Evolutionary conservation across 2,888 invertebrate species (phyloP).

Genomic region (Eupithecia dodoneata): DNA sequence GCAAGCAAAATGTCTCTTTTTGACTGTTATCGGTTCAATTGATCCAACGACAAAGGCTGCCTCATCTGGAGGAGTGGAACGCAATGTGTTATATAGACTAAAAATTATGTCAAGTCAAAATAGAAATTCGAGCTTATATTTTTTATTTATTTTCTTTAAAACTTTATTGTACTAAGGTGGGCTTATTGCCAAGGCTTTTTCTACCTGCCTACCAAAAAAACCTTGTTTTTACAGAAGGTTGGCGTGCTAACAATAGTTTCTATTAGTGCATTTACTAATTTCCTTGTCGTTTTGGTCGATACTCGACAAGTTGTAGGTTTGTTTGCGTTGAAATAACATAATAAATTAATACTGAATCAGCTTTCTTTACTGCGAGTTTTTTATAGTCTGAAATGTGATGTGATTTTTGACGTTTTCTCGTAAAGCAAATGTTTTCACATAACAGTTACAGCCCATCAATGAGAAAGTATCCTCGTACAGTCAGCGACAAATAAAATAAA

Average conservation of each 20-base stretch:
- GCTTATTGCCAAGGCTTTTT: no score
- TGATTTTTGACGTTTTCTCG: slow-evolving; percentile 13
- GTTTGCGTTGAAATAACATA: neutral
- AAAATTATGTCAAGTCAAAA: neutral
- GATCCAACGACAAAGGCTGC: no score
- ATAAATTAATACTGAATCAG: slow-evolving; percentile 2
- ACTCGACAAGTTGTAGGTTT: neutral
- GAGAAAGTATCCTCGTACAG: neutral
- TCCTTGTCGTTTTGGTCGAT: neutral
- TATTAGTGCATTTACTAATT: neutral
- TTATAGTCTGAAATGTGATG: slow-evolving; percentile 6
- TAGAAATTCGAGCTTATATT: neutral
- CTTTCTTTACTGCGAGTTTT: neutral
- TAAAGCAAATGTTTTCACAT: slow-evolving; percentile 14
- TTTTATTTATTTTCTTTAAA: no score
- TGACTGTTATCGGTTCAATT: neutral
- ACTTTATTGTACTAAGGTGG: no score
- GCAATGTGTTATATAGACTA: neutral
- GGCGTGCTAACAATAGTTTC: neutral
- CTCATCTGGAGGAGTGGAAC: neutral
- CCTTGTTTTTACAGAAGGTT: no score
- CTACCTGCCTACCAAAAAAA: no score
- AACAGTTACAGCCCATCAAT: neutral
- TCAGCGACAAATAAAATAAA: neutral
- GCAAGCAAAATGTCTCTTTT: neutral